These are phyloP conservation scores for Druceiella hillmani DNA, from an alignment of 2,888 invertebrate genomes.

Conservation along the genomic window DNA sequence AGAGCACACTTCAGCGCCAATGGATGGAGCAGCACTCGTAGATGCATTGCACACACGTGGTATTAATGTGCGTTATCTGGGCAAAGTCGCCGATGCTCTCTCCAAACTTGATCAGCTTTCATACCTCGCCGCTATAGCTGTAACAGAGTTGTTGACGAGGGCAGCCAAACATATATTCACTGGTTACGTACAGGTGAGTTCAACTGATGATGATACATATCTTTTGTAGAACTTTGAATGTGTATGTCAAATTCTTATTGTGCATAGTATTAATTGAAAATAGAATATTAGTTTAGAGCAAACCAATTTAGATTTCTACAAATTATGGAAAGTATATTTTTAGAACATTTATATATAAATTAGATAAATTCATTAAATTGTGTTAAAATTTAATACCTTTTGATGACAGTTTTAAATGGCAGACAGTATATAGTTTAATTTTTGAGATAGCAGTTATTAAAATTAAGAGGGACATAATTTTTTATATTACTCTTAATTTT, in stretches of 20 bases:
- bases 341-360: no score
- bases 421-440: no score
- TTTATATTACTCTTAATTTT: no score
- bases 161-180: constrained; percentile 94
- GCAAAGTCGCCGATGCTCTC: constrained; percentile 80
- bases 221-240: neutral
- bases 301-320: no score
- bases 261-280: no score
- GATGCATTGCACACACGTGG: constrained; percentile 94
- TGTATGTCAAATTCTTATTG: neutral
- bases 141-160: constrained; percentile 84
- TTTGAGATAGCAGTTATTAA: no score
- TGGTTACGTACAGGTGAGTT: constrained; percentile 71
- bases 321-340: no score
- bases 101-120: constrained; percentile 72
- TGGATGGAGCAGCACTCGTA: constrained; percentile 90
- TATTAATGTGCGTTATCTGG: constrained; percentile 95
- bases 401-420: no score
- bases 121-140: constrained; percentile 85
- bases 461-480: no score
- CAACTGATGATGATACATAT: neutral
- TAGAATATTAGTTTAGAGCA: no score
- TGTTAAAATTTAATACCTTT: no score
- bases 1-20: constrained; percentile 88
- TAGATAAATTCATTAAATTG: no score